These are phyloP conservation scores for Macrotus californicus DNA, from an alignment of 2,113 vertebrate genomes.

Conservation along the genomic window DNA sequence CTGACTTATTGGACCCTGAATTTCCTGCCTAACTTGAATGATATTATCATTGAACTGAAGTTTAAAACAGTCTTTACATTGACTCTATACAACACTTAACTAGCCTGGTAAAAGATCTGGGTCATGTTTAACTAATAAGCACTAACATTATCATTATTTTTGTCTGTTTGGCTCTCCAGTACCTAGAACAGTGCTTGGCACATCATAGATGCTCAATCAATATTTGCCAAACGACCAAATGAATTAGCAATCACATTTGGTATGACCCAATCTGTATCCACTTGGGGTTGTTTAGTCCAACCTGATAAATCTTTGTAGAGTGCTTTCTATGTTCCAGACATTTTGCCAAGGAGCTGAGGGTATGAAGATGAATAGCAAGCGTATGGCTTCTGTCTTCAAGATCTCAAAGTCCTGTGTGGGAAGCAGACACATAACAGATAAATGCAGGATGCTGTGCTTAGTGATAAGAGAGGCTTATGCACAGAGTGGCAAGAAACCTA, in stretches of 20 bases:
- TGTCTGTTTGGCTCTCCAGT: not conserved
- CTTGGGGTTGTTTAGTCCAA: conserved; percentile 30
- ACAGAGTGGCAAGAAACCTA: not conserved
- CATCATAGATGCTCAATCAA: not conserved
- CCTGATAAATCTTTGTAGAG: conserved; percentile 39
- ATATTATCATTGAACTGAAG: not conserved
- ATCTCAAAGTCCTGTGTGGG: not conserved
- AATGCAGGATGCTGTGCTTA: not conserved
- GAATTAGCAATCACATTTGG: conserved; percentile 39
- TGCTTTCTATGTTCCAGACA: conserved; percentile 8
- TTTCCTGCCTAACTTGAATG: not conserved
- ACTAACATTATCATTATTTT: not conserved
- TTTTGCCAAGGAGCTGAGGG: conserved; percentile 15
- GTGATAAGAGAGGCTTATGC: not conserved
- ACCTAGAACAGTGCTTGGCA: conserved; percentile 29
- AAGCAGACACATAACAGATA: not conserved
- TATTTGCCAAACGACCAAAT: conserved; percentile 42
- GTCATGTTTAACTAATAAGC: not conserved
- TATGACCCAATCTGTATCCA: conserved; percentile 15
- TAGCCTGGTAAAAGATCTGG: not conserved
- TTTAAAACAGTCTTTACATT: not conserved
- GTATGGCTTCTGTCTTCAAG: not conserved
- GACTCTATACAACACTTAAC: not conserved
- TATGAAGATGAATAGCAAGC: not conserved
- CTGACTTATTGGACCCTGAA: not conserved